A percentile compares a stretch with the other conserved stretches of the same genome.
phyloP scores from a whole-genome alignment of 2,797 vertebrate genomes.

The Buphagus erythrorhynchus region DNA sequence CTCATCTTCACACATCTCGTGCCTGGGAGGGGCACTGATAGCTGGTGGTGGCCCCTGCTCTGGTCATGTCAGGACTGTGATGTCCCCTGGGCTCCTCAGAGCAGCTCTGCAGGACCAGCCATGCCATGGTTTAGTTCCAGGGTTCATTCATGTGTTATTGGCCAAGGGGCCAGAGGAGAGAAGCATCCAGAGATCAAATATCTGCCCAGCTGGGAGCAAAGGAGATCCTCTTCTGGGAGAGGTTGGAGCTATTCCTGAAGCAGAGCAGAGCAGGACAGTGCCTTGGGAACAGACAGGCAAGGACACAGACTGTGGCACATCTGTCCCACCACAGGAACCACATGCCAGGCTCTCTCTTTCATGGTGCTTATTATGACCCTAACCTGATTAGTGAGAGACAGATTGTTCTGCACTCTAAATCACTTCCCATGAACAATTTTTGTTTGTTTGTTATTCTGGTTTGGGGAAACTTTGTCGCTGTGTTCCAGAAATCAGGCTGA shows the following conservation, averaged over 20 bases:
- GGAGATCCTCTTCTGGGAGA: not conserved
- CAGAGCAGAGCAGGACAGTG: not conserved
- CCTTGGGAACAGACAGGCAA: not conserved
- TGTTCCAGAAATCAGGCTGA: not conserved
- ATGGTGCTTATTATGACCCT: not conserved
- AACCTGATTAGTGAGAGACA: not conserved
- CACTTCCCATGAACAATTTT: not conserved
- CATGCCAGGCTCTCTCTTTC: not conserved
- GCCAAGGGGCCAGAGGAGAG: not conserved
- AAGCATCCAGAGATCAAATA: not conserved
- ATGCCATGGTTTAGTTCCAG: not conserved
- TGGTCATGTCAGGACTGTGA: not conserved
- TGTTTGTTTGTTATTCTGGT: not conserved
- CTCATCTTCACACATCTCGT: not conserved
- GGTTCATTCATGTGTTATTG: fast-evolving
- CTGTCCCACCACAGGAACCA: not conserved
- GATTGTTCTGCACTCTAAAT: not conserved
- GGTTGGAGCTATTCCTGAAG: not conserved
- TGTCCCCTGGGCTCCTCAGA: not conserved
- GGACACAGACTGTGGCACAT: not conserved
- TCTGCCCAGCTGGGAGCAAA: not conserved
- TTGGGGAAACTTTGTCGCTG: not conserved
- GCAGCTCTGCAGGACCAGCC: not conserved
- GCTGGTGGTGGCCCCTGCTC: not conserved
- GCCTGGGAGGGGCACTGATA: not conserved